Evolutionary conservation across 2,797 vertebrate species (phyloP), one percentile per base, ranked within the genome.

Genomic region (Labroides dimidiatus): DNA sequence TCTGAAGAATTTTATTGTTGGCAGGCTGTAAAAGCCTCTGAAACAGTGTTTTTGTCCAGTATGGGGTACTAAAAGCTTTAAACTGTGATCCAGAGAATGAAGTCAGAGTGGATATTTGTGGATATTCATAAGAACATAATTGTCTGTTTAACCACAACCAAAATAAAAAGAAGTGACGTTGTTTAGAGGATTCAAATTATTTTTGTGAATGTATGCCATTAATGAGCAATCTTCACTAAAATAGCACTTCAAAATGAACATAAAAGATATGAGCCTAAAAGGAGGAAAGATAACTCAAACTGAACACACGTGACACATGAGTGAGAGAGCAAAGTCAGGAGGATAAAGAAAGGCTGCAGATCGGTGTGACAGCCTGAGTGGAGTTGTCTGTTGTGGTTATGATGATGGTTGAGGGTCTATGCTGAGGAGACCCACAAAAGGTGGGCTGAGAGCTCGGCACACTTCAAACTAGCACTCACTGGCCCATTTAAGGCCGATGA

Each of bases 401-500:
- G 81, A 78, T 85, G 84, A 89, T 50, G 75, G 85, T 30, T 61
- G 63, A 67, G 65, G 83, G 48, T 33, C 45, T 10, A 14, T 39
- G 57, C 75, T 63, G 64, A 65, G 45, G 71, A 85, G 67, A 65
- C 62, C 69, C 58, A 69, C 69, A 76, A 64, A 63, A 62, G 84
- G 78, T 78, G 79, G 67, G 75, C 10, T 61, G 64, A 86, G 82
- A 85, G 81, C 65, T 64, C 70, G 62, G 67, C 45, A 67, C 77
- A 60, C 85, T 81, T 82, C 83, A 72, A 84, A 81, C 89, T 85
- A 57, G 79, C 82, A 84, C 90, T 93, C 87, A 79, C 87, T 49
- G 82, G 75, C 72, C 90, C 89, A 91, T 92, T 93, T 81, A 88
- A 81, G 75, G 64, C 84, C 81, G 74, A 92, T 89, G 86, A 92